phyloP scores from a whole-genome alignment of 2,888 invertebrate species.

The Plusia festucae region DNA sequence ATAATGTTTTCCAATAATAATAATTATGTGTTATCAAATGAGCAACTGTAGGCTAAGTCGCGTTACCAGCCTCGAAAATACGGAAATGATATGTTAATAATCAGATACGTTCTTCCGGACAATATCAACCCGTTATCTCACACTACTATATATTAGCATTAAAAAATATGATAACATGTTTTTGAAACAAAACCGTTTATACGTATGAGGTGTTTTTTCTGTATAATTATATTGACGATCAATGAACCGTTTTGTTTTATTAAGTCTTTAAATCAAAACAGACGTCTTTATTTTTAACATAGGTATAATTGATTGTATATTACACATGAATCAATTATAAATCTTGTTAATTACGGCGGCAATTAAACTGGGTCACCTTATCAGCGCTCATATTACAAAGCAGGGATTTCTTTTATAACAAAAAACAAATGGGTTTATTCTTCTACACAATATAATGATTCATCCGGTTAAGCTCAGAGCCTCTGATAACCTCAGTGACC shows the following conservation, averaged over 20 bases:
- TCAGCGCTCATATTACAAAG: slow-evolving; percentile 10
- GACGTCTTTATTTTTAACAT: not conserved
- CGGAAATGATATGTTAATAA: slow-evolving; percentile 2
- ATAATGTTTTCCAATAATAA: not conserved
- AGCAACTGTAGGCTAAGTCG: not conserved
- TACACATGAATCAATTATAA: slow-evolving; percentile 10
- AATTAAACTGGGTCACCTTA: slow-evolving; percentile 24
- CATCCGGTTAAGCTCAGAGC: slow-evolving; percentile 40
- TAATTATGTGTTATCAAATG: not conserved
- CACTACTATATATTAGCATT: not conserved
- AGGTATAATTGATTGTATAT: not conserved
- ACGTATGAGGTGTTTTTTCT: not conserved
- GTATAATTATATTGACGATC: too few relatives aligned
- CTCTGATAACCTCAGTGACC: slow-evolving; percentile 48
- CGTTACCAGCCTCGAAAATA: slow-evolving; percentile 4
- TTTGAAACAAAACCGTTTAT: not conserved
- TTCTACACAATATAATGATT: slow-evolving; percentile 34
- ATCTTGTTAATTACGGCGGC: slow-evolving; percentile 16
- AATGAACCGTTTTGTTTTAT: not conserved
- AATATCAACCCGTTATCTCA: slow-evolving; percentile 1
- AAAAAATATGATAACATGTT: not conserved
- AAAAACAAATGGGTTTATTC: slow-evolving; percentile 35
- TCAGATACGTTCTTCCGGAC: slow-evolving; percentile 4
- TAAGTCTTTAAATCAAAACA: slow-evolving; percentile 4
- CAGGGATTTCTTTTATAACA: slow-evolving; percentile 10